Percentiles rank a stretch among this genome's conserved stretches.
Conservation (phyloP, 2,888 invertebrate species). For the Leucophenga maculata region DNA sequence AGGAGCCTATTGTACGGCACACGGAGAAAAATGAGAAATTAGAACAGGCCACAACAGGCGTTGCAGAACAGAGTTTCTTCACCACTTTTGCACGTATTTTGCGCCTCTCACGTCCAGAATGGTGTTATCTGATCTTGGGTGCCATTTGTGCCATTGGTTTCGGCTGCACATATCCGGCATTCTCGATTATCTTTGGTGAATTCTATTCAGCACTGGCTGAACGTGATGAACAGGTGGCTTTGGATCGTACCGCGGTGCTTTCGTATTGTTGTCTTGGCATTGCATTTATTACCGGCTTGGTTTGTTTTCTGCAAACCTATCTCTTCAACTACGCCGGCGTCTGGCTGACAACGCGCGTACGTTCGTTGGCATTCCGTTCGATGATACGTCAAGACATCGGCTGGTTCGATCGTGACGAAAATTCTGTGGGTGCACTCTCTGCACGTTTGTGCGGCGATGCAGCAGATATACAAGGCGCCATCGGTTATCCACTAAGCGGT, state of each 20-base stretch:
- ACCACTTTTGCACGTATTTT: conserved; percentile 75
- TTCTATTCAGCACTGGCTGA: conserved; percentile 81
- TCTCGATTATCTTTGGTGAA: conserved; percentile 84
- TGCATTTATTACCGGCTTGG: conserved; percentile 78
- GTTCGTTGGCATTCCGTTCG: conserved; percentile 75
- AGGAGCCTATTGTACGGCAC: conserved; percentile 50
- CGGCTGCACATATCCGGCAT: conserved; percentile 82
- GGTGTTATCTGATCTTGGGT: conserved; percentile 78
- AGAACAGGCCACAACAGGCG: conserved; percentile 43
- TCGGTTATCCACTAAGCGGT: conserved; percentile 80
- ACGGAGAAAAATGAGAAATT: conserved; percentile 44
- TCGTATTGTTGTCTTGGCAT: conserved; percentile 78
- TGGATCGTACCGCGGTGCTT: conserved; percentile 76
- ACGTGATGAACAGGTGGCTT: conserved; percentile 75
- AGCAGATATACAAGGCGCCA: conserved; percentile 82
- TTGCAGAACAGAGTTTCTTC: conserved; percentile 67
- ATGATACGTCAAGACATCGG: conserved; percentile 83
- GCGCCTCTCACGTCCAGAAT: conserved; percentile 79
- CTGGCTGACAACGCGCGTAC: conserved; percentile 80
- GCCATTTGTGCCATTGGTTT: conserved; percentile 78
- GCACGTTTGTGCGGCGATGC: conserved; percentile 82
- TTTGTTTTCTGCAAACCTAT: conserved; percentile 81
- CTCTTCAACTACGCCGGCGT: conserved; percentile 86
- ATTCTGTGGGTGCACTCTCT: conserved; percentile 81
- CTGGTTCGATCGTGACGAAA: conserved; percentile 81